Percentiles rank a stretch among this genome's conserved stretches.
phyloP scores from a whole-genome alignment of 2,888 invertebrate species.

The Coenonympha glycerion region DNA sequence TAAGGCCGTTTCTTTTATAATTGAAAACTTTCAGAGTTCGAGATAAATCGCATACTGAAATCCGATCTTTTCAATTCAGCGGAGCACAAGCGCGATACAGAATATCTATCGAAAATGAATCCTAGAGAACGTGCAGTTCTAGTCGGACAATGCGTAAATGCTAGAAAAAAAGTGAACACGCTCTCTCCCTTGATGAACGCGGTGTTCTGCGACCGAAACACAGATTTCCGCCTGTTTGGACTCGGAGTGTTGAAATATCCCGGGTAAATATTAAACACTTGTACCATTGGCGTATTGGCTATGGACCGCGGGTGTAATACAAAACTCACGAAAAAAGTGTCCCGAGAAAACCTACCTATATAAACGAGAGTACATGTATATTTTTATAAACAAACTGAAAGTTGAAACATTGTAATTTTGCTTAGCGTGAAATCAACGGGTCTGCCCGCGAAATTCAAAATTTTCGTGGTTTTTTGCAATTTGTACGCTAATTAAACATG shows the following conservation, averaged over 20 bases:
- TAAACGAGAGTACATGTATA: too few relatives aligned
- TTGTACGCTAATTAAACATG: too few relatives aligned
- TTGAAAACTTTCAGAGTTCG: slow-evolving; percentile 60
- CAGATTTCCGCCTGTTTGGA: slow-evolving; percentile 69
- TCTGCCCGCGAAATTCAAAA: too few relatives aligned
- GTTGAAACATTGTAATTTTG: too few relatives aligned
- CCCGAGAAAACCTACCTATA: too few relatives aligned
- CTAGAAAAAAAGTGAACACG: slow-evolving; percentile 58
- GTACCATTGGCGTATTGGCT: too few relatives aligned
- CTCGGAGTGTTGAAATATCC: slow-evolving; percentile 53
- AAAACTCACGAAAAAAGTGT: too few relatives aligned
- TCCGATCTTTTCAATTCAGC: slow-evolving; percentile 68
- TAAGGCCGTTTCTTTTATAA: not conserved
- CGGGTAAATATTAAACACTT: too few relatives aligned
- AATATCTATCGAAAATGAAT: slow-evolving; percentile 27
- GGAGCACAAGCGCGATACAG: slow-evolving; percentile 42
- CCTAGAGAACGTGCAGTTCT: slow-evolving; percentile 38
- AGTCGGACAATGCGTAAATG: slow-evolving; percentile 54
- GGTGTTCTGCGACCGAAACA: slow-evolving; percentile 49
- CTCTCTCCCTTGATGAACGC: slow-evolving; percentile 71
- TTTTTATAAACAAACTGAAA: too few relatives aligned
- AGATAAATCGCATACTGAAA: slow-evolving; percentile 73
- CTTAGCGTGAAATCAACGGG: too few relatives aligned
- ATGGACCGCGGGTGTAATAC: too few relatives aligned
- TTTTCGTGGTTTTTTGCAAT: too few relatives aligned